Conservation (phyloP, 2,888 invertebrate genomes). For the Hemithea aestivaria region DNA sequence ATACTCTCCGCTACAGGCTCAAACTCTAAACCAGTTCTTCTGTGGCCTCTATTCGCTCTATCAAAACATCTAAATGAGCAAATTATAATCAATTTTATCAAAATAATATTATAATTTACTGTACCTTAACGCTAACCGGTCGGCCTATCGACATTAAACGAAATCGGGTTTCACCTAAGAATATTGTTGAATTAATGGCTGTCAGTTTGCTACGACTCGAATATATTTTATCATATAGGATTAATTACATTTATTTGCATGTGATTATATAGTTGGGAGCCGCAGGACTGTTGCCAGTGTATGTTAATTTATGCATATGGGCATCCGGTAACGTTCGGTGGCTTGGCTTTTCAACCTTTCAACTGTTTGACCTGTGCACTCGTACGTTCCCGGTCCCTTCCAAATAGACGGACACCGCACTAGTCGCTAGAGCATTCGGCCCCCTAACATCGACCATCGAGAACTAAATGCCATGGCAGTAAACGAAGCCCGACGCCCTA, state of each 20-base stretch:
- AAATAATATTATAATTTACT: conserved; percentile 18
- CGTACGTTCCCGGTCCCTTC: not conserved
- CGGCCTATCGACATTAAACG: conserved; percentile 6
- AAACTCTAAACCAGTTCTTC: conserved; percentile 15
- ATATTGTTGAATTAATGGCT: conserved; percentile 10
- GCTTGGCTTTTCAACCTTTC: conserved; percentile 25
- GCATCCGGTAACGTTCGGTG: conserved; percentile 30
- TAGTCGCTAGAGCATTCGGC: too few relatives aligned
- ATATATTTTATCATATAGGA: conserved; percentile 11
- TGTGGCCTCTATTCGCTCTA: conserved; percentile 36
- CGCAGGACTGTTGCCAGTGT: conserved; percentile 9
- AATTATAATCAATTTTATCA: conserved; percentile 16
- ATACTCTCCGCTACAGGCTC: conserved; percentile 23
- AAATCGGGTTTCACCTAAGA: conserved; percentile 14
- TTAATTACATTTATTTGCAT: conserved; percentile 15
- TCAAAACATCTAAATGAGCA: too few relatives aligned
- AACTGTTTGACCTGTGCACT: conserved; percentile 4
- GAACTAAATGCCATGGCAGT: too few relatives aligned
- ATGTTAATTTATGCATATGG: conserved; percentile 36
- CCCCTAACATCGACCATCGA: too few relatives aligned
- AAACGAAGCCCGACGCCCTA: conserved; percentile 1
- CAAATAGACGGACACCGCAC: too few relatives aligned
- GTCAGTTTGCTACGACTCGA: conserved; percentile 15
- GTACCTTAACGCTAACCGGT: conserved; percentile 25
- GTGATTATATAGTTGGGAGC: conserved; percentile 10